phyloP scores from a whole-genome alignment of 2,113 vertebrate genomes.

The Lampris incognitus region DNA sequence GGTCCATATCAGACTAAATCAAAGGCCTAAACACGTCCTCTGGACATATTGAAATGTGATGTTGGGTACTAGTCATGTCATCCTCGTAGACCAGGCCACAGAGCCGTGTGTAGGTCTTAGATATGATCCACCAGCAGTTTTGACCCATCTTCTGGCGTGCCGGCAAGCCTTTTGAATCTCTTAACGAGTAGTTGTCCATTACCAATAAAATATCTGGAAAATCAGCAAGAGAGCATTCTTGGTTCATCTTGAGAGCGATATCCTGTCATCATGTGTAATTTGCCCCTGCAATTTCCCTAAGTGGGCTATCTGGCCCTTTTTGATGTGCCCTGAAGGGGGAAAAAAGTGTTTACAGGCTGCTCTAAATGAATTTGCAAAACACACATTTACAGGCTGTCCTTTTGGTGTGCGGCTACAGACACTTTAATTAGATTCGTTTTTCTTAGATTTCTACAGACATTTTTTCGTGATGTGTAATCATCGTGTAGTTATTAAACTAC shows the following conservation, averaged over 20 bases:
- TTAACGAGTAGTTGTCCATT: background rate
- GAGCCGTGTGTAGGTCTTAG: background rate
- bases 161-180: constrained; percentile 8
- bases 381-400: too few species aligned
- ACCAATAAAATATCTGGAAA: constrained; percentile 1
- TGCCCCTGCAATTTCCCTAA: constrained; percentile 43
- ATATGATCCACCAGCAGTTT: background rate
- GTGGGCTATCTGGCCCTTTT: constrained; percentile 46
- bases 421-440: constrained; percentile 17
- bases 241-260: constrained; percentile 17
- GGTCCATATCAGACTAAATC: background rate
- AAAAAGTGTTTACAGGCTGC: background rate
- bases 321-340: constrained; percentile 41
- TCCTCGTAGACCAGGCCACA: background rate
- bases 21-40: background rate
- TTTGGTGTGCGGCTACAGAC: background rate
- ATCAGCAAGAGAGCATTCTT: background rate
- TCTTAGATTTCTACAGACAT: constrained; percentile 10
- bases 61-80: background rate
- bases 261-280: constrained; percentile 57
- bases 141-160: background rate
- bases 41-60: background rate
- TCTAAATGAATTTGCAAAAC: too few species aligned
- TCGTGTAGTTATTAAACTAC: constrained; percentile 31
- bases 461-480: constrained; percentile 1